These are phyloP conservation scores for Corythornis vintsioides DNA, from an alignment of 2,113 vertebrate genomes.

Conservation along the genomic window DNA sequence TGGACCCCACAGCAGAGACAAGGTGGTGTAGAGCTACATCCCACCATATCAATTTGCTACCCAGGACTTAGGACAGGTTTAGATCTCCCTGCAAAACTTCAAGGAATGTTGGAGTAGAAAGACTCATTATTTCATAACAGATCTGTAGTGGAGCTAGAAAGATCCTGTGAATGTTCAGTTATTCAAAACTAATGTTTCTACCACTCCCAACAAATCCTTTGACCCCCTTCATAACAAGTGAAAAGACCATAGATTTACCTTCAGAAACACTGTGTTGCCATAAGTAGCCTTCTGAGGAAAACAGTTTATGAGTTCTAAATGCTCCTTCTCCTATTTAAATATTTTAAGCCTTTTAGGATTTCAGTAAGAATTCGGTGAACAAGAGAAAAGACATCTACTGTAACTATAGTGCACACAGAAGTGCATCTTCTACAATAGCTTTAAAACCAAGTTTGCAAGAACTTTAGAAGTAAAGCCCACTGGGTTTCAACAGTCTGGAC, in stretches of 20 bases:
- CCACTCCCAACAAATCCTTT: neutral
- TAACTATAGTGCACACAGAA: neutral
- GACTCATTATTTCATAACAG: neutral
- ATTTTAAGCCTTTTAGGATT: neutral
- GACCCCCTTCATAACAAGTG: accelerated
- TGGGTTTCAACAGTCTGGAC: neutral
- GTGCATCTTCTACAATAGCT: neutral
- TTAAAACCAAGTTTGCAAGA: neutral
- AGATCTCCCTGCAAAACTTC: neutral
- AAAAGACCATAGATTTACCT: neutral
- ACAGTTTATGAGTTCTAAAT: neutral
- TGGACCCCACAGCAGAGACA: neutral
- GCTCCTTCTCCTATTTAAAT: neutral
- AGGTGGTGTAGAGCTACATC: neutral
- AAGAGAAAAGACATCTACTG: neutral
- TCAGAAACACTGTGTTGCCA: neutral
- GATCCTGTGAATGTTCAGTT: neutral
- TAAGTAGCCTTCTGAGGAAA: neutral
- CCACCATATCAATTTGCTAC: neutral
- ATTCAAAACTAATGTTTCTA: neutral
- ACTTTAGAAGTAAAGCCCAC: neutral
- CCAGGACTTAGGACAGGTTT: neutral
- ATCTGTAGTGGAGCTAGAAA: neutral
- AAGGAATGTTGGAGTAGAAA: neutral
- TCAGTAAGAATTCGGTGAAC: neutral